Base-by-base conservation (phyloP, 2,888 invertebrate genomes). In the Ochropleura leucogaster region DNA sequence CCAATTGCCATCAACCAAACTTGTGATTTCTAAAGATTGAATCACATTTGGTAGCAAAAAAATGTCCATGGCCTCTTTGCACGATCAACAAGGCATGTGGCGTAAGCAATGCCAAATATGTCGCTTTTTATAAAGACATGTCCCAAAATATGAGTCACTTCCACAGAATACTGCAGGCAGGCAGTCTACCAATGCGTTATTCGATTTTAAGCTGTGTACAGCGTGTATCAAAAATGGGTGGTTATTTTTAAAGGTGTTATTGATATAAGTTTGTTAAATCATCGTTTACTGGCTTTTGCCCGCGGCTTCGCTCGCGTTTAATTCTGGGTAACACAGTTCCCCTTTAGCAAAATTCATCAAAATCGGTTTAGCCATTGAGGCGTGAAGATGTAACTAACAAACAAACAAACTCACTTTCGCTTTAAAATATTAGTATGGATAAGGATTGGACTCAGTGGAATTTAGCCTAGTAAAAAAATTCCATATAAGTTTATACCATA, bases 91-190 rank as follows among this genome's bases (percentile, higher is more conserved):
- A 79, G 42, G 12, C 44, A 64, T 64, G 51, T 70, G 46, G 66
- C 62, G 62, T 82, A 67, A 64, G 67, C 40, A 64, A 53, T 68
- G 49, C 72, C 79, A 83, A 72, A 80, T 72, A 78, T 63, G 79
- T 67, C 79, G 63, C 40, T 82, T 80, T 79, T 80, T 82, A 62
- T 62, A 59, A 59, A 83, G 44, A 47, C 68, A 51, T 18, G 20
- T 57, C 40, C 30, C 20, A 47, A 72, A 79, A 51, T 40, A 70
- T 83, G 84, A 74, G 69, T 81, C 84, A 83, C 16, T 64, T 12
- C 10, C 14, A 59, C 46, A 68, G 51, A 74, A 42, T 68, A 59
- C 51, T 69, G 62, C 60, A 59, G 78, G 68, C 78, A 81, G 40
- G 69, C 77, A 47, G 79, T 68, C 79, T 83, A 62, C 59, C 55